A percentile compares a stretch with the other conserved stretches of the same genome.
These are phyloP conservation scores for Phrynocephalus versicolor DNA, from an alignment of 2,113 vertebrate genomes.

Conservation along the genomic window DNA sequence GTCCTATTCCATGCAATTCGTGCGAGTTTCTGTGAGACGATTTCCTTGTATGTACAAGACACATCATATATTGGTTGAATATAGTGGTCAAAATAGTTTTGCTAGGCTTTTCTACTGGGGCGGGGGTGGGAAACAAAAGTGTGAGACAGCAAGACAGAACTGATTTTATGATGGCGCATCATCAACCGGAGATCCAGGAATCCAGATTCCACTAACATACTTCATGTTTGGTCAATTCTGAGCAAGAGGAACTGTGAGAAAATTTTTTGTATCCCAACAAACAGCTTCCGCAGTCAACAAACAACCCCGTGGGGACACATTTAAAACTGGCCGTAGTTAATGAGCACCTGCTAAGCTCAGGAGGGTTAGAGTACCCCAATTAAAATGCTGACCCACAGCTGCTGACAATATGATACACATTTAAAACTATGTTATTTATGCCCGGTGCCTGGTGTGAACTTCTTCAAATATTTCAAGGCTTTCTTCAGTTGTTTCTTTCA, in stretches of 20 bases:
- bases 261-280: background rate
- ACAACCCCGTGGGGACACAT: background rate
- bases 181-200: background rate
- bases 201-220: background rate
- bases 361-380: background rate
- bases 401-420: rapidly evolving
- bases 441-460: background rate
- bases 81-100: background rate
- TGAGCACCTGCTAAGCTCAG: background rate
- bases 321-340: slow-evolving; percentile 9
- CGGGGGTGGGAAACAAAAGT: background rate
- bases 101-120: background rate
- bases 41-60: background rate
- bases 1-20: no score
- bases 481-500: background rate
- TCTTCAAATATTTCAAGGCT: background rate
- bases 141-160: background rate
- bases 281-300: slow-evolving; percentile 7
- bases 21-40: background rate
- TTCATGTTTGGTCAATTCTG: background rate
- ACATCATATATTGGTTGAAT: background rate
- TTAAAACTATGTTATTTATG: background rate
- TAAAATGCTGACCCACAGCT: slow-evolving; percentile 22
- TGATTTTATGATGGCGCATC: background rate
- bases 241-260: background rate